These are phyloP conservation scores for Philopedon plagiatum DNA, from an alignment of 2,888 invertebrate genomes.

Conservation along the genomic window DNA sequence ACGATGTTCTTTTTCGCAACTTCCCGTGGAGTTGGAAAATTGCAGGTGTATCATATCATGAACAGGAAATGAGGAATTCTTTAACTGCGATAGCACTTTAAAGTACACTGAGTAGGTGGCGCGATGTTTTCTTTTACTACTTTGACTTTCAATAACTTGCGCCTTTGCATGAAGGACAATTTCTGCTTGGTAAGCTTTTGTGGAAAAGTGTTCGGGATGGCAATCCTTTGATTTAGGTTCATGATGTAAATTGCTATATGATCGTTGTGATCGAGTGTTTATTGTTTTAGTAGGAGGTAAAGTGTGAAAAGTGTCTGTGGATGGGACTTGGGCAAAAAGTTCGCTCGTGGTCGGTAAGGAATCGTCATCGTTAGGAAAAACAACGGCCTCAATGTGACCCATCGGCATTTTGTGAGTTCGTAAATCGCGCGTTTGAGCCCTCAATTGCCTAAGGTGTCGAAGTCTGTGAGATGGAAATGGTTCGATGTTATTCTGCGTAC, in stretches of 20 bases:
- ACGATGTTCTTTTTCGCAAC: conserved; percentile 57
- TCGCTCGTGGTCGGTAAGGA: conserved; percentile 28
- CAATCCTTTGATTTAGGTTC: conserved; percentile 40
- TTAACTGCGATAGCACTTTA: conserved; percentile 76
- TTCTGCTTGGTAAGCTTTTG: conserved; percentile 76
- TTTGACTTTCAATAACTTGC: conserved; percentile 71
- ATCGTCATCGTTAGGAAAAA: conserved; percentile 46
- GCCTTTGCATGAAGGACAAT: conserved; percentile 79
- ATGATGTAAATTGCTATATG: conserved; percentile 46
- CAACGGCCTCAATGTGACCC: conserved; percentile 54
- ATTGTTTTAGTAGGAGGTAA: conserved; percentile 27
- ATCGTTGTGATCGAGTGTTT: conserved; percentile 52
- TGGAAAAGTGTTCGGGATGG: conserved; percentile 73
- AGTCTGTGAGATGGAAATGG: conserved; percentile 51
- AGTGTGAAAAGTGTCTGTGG: conserved; percentile 3
- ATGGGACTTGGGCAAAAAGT: conserved; percentile 34
- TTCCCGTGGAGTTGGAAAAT: conserved; percentile 68
- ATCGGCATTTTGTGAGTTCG: conserved; percentile 34
- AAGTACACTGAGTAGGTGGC: conserved; percentile 75
- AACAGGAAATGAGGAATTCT: conserved; percentile 70
- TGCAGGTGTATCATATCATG: conserved; percentile 71
- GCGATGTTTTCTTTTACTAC: conserved; percentile 51
- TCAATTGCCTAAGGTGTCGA: conserved; percentile 57
- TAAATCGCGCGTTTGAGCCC: conserved; percentile 37
- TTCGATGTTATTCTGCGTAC: conserved; percentile 19